Conservation (phyloP, 2,888 invertebrate species). For the Cyclophora albipunctata region DNA sequence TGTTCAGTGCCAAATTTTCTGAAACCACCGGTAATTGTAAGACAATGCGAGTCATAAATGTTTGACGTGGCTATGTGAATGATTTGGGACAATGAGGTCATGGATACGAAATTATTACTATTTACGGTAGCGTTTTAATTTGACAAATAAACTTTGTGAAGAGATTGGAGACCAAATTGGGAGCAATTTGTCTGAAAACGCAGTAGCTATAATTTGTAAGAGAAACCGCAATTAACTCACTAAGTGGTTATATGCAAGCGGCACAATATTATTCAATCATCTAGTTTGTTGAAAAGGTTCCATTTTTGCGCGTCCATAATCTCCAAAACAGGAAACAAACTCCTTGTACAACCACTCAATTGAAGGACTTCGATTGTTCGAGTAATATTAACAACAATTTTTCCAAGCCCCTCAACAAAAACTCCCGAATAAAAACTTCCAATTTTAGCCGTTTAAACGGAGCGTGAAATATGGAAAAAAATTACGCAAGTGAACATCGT, state of each 20-base stretch:
- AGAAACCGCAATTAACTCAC: too few relatives aligned
- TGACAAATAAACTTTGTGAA: too few relatives aligned
- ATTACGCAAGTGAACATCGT: constrained; percentile 68
- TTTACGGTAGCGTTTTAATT: background rate
- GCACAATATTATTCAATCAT: too few relatives aligned
- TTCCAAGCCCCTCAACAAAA: constrained; percentile 40
- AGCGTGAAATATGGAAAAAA: constrained; percentile 68
- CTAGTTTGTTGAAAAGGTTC: too few relatives aligned
- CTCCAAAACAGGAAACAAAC: constrained; percentile 50
- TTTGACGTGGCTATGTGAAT: constrained; percentile 51
- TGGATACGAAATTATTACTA: constrained; percentile 1
- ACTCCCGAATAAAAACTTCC: constrained; percentile 42
- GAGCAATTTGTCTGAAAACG: too few relatives aligned
- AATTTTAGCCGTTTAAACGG: constrained; percentile 46
- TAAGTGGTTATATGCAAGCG: too few relatives aligned
- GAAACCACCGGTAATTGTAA: constrained; percentile 61
- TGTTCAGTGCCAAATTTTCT: constrained; percentile 61
- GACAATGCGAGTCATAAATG: constrained; percentile 65
- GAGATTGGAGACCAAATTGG: too few relatives aligned
- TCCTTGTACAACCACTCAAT: constrained; percentile 41
- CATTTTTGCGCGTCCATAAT: constrained; percentile 3
- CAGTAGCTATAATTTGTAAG: too few relatives aligned
- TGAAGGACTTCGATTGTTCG: constrained; percentile 29
- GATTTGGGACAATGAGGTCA: constrained; percentile 50
- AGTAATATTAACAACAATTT: constrained; percentile 39